Conservation (phyloP, 2,797 vertebrate genomes). For the Gymnoscopelus braueri region DNA sequence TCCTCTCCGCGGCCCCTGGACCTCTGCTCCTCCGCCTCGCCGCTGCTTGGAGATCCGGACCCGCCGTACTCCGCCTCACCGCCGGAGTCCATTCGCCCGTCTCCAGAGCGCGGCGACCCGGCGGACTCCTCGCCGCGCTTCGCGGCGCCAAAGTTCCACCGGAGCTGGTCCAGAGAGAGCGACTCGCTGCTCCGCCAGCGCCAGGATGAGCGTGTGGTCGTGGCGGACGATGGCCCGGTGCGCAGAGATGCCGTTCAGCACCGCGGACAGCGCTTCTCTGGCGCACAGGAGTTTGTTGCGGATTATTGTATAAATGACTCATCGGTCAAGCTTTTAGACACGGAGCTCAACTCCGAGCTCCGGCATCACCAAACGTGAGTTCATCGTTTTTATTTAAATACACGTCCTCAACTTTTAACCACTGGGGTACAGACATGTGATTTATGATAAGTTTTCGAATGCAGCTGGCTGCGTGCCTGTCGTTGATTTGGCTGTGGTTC, state of each 20-base stretch:
- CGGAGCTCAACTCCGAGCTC: slow-evolving; percentile 62
- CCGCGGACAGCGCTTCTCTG: slow-evolving; percentile 68
- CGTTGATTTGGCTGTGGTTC: background rate
- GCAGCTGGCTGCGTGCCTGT: background rate
- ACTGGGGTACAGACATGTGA: background rate
- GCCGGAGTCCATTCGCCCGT: slow-evolving; percentile 55
- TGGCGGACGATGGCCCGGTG: slow-evolving; percentile 56
- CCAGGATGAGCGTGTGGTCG: slow-evolving; percentile 55
- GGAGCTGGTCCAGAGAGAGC: slow-evolving; percentile 44
- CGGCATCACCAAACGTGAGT: slow-evolving; percentile 74
- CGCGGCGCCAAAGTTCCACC: slow-evolving; percentile 66
- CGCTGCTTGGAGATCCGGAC: slow-evolving; percentile 69
- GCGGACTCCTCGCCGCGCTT: slow-evolving; percentile 52
- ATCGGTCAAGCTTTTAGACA: slow-evolving; percentile 58
- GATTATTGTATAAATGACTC: slow-evolving; percentile 68
- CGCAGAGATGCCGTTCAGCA: slow-evolving; percentile 72
- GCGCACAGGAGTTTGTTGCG: slow-evolving; percentile 40
- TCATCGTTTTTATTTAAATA: slow-evolving; percentile 5
- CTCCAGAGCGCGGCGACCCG: slow-evolving; percentile 42
- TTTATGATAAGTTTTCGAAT: background rate
- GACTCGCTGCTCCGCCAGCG: slow-evolving; percentile 50
- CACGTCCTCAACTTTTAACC: slow-evolving; percentile 26
- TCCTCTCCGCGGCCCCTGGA: slow-evolving; percentile 60
- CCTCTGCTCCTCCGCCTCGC: slow-evolving; percentile 70
- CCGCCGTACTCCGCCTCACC: slow-evolving; percentile 64